Conservation (phyloP, 2,797 vertebrate species). For the Cuniculus paca region DNA sequence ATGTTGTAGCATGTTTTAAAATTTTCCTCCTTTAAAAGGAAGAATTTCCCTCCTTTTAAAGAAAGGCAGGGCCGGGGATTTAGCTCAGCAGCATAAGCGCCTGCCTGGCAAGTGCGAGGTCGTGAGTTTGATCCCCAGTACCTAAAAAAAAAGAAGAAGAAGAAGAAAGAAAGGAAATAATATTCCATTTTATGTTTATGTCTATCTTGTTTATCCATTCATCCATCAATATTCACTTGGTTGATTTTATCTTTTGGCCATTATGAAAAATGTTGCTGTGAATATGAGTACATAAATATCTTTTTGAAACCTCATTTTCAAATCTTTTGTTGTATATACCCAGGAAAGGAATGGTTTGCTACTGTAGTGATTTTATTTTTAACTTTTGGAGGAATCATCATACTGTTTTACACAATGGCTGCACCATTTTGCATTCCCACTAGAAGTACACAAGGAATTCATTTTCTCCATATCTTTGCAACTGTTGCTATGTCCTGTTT, state of each 20-base stretch:
- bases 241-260: background rate
- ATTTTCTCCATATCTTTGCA: constrained; percentile 5
- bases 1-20: background rate
- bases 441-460: background rate
- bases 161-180: background rate
- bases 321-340: background rate
- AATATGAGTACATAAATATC: background rate
- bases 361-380: background rate
- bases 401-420: background rate
- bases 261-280: background rate
- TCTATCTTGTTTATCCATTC: background rate
- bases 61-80: too few species aligned
- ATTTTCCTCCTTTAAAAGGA: too few species aligned
- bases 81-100: too few species aligned
- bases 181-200: background rate
- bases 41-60: constrained; percentile 51
- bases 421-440: background rate
- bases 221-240: background rate
- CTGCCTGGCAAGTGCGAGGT: too few species aligned
- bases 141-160: too few species aligned
- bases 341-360: constrained; percentile 7
- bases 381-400: background rate
- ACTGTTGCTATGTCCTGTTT: background rate
- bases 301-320: background rate
- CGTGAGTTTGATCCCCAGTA: too few species aligned